Conservation (phyloP, 2,888 invertebrate species). For the Plutella xylostella region DNA sequence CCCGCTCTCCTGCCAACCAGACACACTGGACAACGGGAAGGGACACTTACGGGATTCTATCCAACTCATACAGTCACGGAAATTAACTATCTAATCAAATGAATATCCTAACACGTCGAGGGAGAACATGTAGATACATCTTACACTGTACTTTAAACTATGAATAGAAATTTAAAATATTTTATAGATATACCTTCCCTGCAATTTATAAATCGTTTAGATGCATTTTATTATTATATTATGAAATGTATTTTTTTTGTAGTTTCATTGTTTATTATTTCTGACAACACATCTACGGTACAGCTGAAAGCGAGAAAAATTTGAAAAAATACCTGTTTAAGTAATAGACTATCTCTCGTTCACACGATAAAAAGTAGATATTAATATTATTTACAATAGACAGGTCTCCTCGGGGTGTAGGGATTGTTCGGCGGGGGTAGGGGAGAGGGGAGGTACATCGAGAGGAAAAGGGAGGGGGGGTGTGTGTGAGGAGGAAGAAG, state of each 20-base stretch:
- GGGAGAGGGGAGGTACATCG: conserved; percentile 8
- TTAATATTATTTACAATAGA: conserved; percentile 66
- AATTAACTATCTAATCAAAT: conserved; percentile 8
- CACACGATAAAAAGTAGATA: conserved; percentile 66
- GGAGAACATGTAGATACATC: conserved; percentile 42
- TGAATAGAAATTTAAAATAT: conserved; percentile 62
- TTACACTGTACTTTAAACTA: conserved; percentile 60
- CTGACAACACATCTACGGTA: conserved; percentile 70
- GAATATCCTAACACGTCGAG: conserved; percentile 24
- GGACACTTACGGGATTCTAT: too few species aligned
- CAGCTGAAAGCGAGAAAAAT: conserved; percentile 68
- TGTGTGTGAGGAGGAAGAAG: conserved; percentile 24
- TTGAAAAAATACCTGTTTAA: conserved; percentile 69
- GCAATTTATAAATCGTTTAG: conserved; percentile 59
- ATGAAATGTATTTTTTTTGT: conserved; percentile 63
- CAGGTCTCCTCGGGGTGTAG: conserved; percentile 29
- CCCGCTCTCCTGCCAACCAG: too few species aligned
- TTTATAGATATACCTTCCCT: conserved; percentile 38
- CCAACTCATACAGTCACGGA: conserved; percentile 22
- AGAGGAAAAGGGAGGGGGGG: conserved; percentile 22
- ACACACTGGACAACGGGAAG: too few species aligned
- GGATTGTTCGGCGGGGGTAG: conserved; percentile 22
- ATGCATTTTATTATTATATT: conserved; percentile 49
- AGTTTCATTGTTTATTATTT: conserved; percentile 59
- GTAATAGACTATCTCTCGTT: conserved; percentile 65